Percentiles rank a stretch among this genome's conserved stretches.
phyloP scores from a whole-genome alignment of 1,140 invertebrate genomes.

The Orius laevigatus region DNA sequence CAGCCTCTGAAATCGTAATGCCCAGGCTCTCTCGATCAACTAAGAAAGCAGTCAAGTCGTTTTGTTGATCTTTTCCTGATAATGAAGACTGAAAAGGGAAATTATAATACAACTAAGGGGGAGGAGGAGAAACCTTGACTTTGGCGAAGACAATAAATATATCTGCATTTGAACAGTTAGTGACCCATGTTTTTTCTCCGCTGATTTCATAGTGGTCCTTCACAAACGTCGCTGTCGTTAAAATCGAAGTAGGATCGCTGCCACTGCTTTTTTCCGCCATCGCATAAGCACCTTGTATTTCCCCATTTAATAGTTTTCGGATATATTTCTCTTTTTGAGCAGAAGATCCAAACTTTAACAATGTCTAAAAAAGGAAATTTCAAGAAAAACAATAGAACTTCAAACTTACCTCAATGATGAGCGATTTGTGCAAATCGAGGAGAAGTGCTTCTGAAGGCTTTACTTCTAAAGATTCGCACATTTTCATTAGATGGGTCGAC shows the following conservation, averaged over 20 bases:
- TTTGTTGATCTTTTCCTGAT: not conserved
- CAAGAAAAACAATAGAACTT: too few relatives aligned
- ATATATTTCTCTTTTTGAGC: conserved; percentile 16
- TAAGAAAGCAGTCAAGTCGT: conserved; percentile 8
- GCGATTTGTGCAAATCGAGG: too few relatives aligned
- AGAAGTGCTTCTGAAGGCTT: too few relatives aligned
- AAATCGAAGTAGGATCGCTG: conserved; percentile 10
- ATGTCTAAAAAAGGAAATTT: too few relatives aligned
- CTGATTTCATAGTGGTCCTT: conserved; percentile 10
- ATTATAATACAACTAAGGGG: too few relatives aligned
- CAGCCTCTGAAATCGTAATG: not conserved
- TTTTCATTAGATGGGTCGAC: too few relatives aligned
- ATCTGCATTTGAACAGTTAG: conserved; percentile 15
- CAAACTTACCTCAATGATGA: too few relatives aligned
- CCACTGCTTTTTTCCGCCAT: conserved; percentile 12
- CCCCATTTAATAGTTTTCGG: conserved; percentile 10
- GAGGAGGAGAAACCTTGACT: not conserved
- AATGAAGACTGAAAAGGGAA: too few relatives aligned
- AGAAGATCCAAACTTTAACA: conserved; percentile 10
- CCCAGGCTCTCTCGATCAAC: conserved; percentile 9
- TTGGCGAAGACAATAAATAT: conserved; percentile 15
- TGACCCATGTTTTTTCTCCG: conserved; percentile 18
- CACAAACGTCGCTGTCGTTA: conserved; percentile 4
- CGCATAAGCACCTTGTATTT: conserved; percentile 9
- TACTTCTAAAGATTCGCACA: too few relatives aligned